Evolutionary conservation across 1,140 invertebrate genomes (phyloP).

Genomic region (Drosophila parabipectinata): DNA sequence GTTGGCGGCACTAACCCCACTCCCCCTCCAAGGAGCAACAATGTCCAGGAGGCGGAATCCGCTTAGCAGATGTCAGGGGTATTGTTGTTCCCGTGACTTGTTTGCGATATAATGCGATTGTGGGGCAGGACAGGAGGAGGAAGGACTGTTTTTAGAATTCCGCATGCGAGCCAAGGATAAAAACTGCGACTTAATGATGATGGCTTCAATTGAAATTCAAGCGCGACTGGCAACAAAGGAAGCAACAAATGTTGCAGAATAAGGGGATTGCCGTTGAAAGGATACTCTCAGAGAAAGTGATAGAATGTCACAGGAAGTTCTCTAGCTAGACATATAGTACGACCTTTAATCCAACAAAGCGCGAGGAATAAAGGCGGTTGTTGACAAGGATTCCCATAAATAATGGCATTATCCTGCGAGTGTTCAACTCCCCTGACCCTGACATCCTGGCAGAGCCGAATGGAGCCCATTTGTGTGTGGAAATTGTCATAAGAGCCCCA

Average conservation of each 20-base stretch:
- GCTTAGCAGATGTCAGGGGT: slow-evolving; percentile 31
- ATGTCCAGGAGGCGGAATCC: slow-evolving; percentile 31
- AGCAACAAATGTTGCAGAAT: slow-evolving; percentile 1
- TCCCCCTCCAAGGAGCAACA: slow-evolving; percentile 48
- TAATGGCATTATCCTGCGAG: slow-evolving; percentile 4
- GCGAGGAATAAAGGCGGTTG: slow-evolving; percentile 9
- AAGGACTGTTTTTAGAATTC: slow-evolving; percentile 33
- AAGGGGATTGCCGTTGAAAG: neutral
- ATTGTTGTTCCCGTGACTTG: slow-evolving; percentile 25
- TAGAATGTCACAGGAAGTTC: neutral
- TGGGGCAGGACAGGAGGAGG: neutral
- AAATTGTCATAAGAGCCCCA: slow-evolving; percentile 28
- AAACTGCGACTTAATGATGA: slow-evolving; percentile 56
- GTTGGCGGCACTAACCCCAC: slow-evolving; percentile 49
- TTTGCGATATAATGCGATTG: slow-evolving; percentile 29
- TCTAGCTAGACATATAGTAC: too few relatives aligned
- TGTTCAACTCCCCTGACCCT: neutral
- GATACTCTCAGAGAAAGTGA: neutral
- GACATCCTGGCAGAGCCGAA: slow-evolving; percentile 30
- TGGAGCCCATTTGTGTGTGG: slow-evolving; percentile 23
- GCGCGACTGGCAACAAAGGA: slow-evolving; percentile 13
- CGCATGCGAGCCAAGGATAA: slow-evolving; percentile 19
- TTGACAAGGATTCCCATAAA: slow-evolving; percentile 19
- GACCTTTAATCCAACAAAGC: neutral
- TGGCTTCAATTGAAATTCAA: slow-evolving; percentile 36